Evolutionary conservation across 2,797 vertebrate species (phyloP).

Genomic region (Nannoperca australis): DNA sequence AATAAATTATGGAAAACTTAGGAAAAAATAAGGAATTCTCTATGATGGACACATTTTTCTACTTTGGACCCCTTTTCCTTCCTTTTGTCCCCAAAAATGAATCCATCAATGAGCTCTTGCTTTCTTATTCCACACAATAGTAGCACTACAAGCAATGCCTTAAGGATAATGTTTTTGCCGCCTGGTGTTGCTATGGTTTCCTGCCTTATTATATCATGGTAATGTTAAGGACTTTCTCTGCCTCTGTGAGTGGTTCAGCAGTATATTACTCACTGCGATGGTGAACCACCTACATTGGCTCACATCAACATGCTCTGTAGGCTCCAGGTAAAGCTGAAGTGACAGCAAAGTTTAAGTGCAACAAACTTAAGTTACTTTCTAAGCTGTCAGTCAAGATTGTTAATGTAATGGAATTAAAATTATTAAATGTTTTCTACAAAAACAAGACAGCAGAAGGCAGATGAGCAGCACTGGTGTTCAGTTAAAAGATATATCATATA

Average conservation of each 20-base stretch:
- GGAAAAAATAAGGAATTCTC: neutral
- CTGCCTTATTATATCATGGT: conserved; percentile 24
- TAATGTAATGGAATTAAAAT: neutral
- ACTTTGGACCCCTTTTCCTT: neutral
- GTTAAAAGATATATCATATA: neutral
- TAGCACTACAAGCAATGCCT: conserved; percentile 9
- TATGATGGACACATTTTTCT: neutral
- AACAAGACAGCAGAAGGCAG: neutral
- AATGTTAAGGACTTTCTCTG: conserved; percentile 24
- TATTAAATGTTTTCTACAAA: neutral
- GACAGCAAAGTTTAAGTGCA: conserved; percentile 9
- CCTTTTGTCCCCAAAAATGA: conserved; percentile 39
- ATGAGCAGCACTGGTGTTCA: neutral
- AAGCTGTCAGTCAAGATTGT: neutral
- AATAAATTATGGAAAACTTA: neutral
- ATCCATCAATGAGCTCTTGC: conserved; percentile 34
- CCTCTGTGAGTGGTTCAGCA: conserved; percentile 11
- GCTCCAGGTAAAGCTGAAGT: conserved; percentile 1
- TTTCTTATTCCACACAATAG: conserved; percentile 18
- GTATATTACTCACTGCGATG: neutral
- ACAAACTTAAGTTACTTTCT: neutral
- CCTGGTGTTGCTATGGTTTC: conserved; percentile 56
- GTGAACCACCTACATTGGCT: conserved; percentile 18
- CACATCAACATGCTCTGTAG: neutral
- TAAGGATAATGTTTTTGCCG: conserved; percentile 10